These are phyloP conservation scores for Lepidurus apus DNA, from an alignment of 1,140 invertebrate genomes.

Conservation along the genomic window DNA sequence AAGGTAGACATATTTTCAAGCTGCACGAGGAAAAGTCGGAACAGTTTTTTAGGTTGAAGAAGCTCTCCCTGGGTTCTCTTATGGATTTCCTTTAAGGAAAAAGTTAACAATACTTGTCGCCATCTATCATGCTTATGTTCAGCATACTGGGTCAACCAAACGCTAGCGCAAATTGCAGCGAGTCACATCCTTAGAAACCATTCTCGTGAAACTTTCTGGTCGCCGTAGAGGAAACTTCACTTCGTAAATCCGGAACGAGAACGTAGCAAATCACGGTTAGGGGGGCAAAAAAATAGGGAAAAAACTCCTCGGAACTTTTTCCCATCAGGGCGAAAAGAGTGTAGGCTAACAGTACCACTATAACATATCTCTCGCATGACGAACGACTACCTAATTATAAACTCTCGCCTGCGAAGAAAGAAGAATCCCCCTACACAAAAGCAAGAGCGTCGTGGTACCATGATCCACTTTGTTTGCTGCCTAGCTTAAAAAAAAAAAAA, in stretches of 20 bases:
- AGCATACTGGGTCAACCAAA: slow-evolving; percentile 10
- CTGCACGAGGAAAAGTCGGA: background rate
- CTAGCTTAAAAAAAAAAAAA: background rate
- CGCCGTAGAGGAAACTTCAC: background rate
- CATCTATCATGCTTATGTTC: slow-evolving; percentile 19
- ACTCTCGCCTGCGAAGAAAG: background rate
- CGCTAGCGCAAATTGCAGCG: slow-evolving; percentile 2
- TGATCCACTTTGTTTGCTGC: background rate
- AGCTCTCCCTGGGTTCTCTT: background rate
- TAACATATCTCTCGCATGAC: background rate
- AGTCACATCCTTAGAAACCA: background rate
- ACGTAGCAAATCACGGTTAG: background rate
- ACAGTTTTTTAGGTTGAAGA: background rate
- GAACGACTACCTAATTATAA: background rate
- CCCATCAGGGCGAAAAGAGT: background rate
- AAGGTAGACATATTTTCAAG: background rate
- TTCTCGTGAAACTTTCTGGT: background rate
- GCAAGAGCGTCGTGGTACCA: background rate
- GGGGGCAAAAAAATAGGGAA: background rate
- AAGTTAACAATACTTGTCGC: slow-evolving; percentile 1
- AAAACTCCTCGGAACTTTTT: background rate
- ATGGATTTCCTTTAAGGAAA: slow-evolving; percentile 22
- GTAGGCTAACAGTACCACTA: background rate
- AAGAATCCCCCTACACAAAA: background rate
- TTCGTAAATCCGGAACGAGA: background rate